Percentiles rank a stretch among this genome's conserved stretches.
phyloP scores from a whole-genome alignment of 2,797 vertebrate genomes.

The Thalassophryne amazonica region DNA sequence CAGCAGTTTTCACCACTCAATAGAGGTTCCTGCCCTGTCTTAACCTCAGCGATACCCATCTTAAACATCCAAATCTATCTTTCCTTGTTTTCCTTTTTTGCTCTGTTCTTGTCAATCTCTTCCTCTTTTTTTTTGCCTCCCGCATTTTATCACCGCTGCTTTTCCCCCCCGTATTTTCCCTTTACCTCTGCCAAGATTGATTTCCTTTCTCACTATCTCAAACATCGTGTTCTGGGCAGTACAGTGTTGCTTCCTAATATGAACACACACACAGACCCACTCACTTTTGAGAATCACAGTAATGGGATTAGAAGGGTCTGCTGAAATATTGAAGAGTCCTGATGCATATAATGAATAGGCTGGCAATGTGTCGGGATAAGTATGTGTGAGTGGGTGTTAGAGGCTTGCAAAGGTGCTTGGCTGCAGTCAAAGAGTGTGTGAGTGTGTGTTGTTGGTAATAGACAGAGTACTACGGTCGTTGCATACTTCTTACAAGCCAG shows the following conservation, averaged over 20 bases:
- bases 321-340: slow-evolving; percentile 96
- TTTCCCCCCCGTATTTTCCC: slow-evolving; percentile 59
- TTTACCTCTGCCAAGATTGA: slow-evolving; percentile 68
- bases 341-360: slow-evolving; percentile 72
- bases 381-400: slow-evolving; percentile 22
- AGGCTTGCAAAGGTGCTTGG: slow-evolving; percentile 20
- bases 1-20: slow-evolving; percentile 33
- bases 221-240: slow-evolving; percentile 72
- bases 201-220: slow-evolving; percentile 64
- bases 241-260: slow-evolving; percentile 35
- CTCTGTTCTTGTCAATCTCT: background rate
- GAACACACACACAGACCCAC: slow-evolving; percentile 13
- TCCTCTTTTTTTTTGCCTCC: slow-evolving; percentile 44
- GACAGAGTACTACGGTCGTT: too few relatives aligned
- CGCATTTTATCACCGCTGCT: slow-evolving; percentile 54
- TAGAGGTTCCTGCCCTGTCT: slow-evolving; percentile 48
- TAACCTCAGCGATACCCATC: slow-evolving; percentile 66
- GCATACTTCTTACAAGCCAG: too few relatives aligned
- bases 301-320: slow-evolving; percentile 95
- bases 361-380: slow-evolving; percentile 45
- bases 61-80: slow-evolving; percentile 60
- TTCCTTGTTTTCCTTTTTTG: slow-evolving; percentile 13
- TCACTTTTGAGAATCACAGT: slow-evolving; percentile 68
- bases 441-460: too few relatives aligned
- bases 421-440: slow-evolving; percentile 10